Base-by-base conservation (phyloP, 2,888 invertebrate species). In the Melieria crassipennis region DNA sequence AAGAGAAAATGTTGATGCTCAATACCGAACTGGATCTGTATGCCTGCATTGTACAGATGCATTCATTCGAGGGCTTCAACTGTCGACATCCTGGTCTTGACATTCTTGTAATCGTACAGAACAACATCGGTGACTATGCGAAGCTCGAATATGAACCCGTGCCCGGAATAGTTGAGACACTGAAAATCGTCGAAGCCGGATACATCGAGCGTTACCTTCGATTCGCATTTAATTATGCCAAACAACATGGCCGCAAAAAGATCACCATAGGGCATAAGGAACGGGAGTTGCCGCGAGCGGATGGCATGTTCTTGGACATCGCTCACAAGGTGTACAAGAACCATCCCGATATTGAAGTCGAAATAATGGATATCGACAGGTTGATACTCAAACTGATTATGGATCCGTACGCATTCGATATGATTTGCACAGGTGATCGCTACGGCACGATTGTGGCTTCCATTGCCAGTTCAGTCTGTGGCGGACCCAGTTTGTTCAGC, bases 101-200 rank as follows among this genome's bases (percentile, higher is more conserved):
- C 65, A 79, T 84, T 4, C 75, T 77, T 16, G 30, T 84, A 11
- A 75, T 83, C 4, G 77, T 77, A 45, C 80, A 84, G 57, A 84
- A 84, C 71, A 82, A 81, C 63, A 77, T 76, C 72, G 83, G 82
- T 7, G 80, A 81, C 68, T 83, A 77, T 68, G 73, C 79, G 4
- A 83, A 83, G 43, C 55, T 84, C 65, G 84, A 84, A 69, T 84
- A 84, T 43, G 79, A 81, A 1, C 84, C 84, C 3, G 82, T 84
- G 0, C 72, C 75, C 11, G 84, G 84, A 2, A 77, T 84, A 5
- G 81, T 83, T n/a, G 83, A 84, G 72, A 82, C 83, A 4, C 61
- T 84, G 7, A 80, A 78, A 7, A 79, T 83, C 11, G 69, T 77
- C 42, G 75, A 76, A 45, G 65, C 66, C 0, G 30, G 46, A 0